phyloP scores from a whole-genome alignment of 2,888 invertebrate genomes.

The Cerceris ruficornis region DNA sequence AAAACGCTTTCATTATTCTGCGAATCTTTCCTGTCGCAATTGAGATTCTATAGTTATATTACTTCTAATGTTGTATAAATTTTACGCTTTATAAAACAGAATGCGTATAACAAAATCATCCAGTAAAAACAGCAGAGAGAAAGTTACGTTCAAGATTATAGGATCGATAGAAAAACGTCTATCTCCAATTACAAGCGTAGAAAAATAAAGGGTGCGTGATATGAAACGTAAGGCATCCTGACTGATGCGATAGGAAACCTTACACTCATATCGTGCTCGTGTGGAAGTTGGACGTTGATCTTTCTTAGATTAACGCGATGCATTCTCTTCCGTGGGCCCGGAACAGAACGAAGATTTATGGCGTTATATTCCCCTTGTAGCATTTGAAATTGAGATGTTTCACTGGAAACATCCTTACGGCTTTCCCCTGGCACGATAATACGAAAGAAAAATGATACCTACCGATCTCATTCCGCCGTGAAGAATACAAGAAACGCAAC shows the following conservation, averaged over 20 bases:
- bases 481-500: conserved; percentile 28
- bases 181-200: not conserved
- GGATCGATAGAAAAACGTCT: conserved; percentile 2
- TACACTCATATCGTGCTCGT: conserved; percentile 17
- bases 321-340: conserved; percentile 11
- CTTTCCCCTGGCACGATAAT: conserved; percentile 17
- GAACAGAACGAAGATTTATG: conserved; percentile 51
- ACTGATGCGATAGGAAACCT: conserved; percentile 18
- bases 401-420: conserved; percentile 19
- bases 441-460: conserved; percentile 34
- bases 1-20: too few species aligned
- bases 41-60: too few species aligned
- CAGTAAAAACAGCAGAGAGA: not conserved
- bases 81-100: too few species aligned
- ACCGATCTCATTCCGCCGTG: conserved; percentile 21
- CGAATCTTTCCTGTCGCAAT: too few species aligned
- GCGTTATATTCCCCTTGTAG: conserved; percentile 40
- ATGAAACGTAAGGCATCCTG: conserved; percentile 7
- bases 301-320: conserved; percentile 54
- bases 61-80: too few species aligned
- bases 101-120: too few species aligned
- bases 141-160: not conserved
- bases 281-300: conserved; percentile 45
- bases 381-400: conserved; percentile 56
- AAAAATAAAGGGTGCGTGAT: conserved; percentile 1